Conservation (phyloP, 2,797 vertebrate species). For the Spinibarbus caldwelli region DNA sequence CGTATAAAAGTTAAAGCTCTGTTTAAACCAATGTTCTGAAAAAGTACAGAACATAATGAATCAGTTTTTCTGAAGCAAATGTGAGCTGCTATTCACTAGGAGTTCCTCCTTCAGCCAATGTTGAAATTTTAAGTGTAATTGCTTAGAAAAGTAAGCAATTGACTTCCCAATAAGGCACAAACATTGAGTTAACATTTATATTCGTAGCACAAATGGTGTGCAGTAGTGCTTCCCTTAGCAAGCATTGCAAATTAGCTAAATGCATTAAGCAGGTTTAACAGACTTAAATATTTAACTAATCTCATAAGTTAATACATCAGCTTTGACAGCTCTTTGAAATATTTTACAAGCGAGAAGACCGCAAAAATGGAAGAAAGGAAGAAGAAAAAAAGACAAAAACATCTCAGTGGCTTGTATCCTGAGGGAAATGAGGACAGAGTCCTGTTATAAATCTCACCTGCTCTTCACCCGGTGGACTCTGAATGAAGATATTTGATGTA, state of each 20-base stretch:
- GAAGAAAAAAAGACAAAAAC: background rate
- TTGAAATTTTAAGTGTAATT: background rate
- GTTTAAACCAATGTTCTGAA: too few relatives aligned
- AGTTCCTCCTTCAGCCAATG: background rate
- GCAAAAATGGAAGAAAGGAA: background rate
- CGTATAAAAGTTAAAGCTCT: too few relatives aligned
- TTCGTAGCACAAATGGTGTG: background rate
- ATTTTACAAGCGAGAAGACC: background rate
- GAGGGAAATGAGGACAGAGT: constrained; percentile 11
- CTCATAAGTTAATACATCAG: constrained; percentile 4
- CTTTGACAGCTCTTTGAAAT: background rate
- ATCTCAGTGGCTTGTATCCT: constrained; percentile 9
- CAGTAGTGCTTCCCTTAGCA: background rate
- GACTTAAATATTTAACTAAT: constrained; percentile 10
- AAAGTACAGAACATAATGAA: too few relatives aligned
- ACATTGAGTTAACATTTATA: background rate
- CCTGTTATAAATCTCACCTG: constrained; percentile 16
- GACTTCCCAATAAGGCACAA: background rate
- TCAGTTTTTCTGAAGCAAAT: too few relatives aligned
- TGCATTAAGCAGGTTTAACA: background rate
- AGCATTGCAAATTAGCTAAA: background rate
- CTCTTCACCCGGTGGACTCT: constrained; percentile 1
- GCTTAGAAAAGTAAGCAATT: background rate
- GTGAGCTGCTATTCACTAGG: too few relatives aligned
- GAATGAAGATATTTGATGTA: constrained; percentile 42